Evolutionary conservation across 2,113 vertebrate genomes (phyloP), one percentile per base, ranked within the genome.

Genomic region (Aphyosemion australe): DNA sequence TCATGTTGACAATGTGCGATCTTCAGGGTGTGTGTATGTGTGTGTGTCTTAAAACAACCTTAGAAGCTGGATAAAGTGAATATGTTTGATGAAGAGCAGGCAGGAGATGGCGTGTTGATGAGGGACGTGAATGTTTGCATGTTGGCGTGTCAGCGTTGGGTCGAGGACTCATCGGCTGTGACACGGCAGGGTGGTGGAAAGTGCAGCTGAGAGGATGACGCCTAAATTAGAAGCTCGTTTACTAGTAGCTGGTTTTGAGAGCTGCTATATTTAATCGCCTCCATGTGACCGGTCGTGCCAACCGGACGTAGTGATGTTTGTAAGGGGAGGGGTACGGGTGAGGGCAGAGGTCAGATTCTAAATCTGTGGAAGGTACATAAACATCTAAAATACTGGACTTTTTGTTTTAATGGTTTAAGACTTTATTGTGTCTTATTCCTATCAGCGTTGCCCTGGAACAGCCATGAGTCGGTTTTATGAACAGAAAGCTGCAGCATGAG

Each of bases 201-300:
- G 61, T 9, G 20, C 45, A 64, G 73, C 50, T 54, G 76, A 61
- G 62, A 69, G 34, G 32, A 47, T 0, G 5, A 46, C 56, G 63
- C 59, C 79, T n/a, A 42, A 90, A 81, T 86, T 85, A 89, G 84
- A 84, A 80, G 52, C 68, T 76, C 48, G 65, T 84, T 85, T 87
- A 82, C 56, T 75, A 70, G 76, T 47, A 58, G 65, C 20, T 0
- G 47, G 63, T 81, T 81, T 79, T 67, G 21, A 80, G 68, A 75
- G 60, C 42, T 20, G 65, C 82, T 91, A 91, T 84, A 88, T 88
- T 87, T 91, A 89, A 87, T 69, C 59, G 4, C 21, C 57, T 64
- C 70, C 79, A 82, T 82, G 84, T 87, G 82, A 88, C 69, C 74
- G 72, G 46, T 68, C 69, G 61, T 79, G 68, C 73, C 82, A 74